Base-by-base conservation (phyloP, 2,888 invertebrate species). In the Parnassius orleans region DNA sequence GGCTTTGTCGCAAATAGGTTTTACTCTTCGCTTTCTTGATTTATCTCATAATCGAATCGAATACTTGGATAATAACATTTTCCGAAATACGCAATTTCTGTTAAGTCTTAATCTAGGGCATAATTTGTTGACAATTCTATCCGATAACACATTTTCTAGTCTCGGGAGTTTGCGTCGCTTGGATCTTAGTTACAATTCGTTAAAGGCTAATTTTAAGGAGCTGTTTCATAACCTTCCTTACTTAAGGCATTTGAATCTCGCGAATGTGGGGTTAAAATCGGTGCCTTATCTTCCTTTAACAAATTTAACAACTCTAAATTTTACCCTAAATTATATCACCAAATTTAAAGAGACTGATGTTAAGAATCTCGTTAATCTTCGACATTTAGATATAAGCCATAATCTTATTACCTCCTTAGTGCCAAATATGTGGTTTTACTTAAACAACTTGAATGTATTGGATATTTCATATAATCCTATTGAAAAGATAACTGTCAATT, bases 121-220 rank as follows among this genome's bases (percentile, higher is more conserved):
- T 76, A 98, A 98, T 86, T 95, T 95, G 75, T 92, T 97, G 66
- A 96, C 96, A 15, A 96, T 97, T 67, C 86, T 98, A 68, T 97
- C 97, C 2, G 97, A 97, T 86, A 97, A 97, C 81, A 96, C 97
- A 19, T 97, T 98, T 82, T 95, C 95, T 33, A 95, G 96, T 76
- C 92, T 97, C 60, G 95, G 95, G 53, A 95, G 95, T 70, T 88
- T 97, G 66, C 94, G 97, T 71, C 94, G 94, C 73, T 90, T 98
- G 74, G 96, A 97, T 86, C 91, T 98, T 57, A 95, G 96, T 70
- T 94, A 93, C 70, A 97, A 97, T 87, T 93, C 94, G 46, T 90
- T 97, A 66, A 95, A 96, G 72, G 96, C 97, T 66, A 96, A 96
- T 89, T 95, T 96, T 79, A 96, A 96, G 78, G 97, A 97, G 85